Evolutionary conservation across 2,888 invertebrate species (phyloP).

Genomic region (Eucera pruinosa): DNA sequence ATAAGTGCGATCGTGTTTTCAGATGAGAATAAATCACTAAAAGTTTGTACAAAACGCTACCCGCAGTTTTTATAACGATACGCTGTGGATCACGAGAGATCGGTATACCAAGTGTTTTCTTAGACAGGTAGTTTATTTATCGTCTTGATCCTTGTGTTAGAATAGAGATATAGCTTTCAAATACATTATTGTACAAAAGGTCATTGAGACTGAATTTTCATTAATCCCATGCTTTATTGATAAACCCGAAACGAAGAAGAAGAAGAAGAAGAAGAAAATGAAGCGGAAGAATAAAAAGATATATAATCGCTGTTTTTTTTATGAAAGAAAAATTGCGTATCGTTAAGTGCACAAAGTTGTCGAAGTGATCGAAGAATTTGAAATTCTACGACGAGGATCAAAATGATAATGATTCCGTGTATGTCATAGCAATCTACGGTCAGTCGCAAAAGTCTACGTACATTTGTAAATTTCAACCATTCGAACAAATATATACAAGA

Average conservation of each 20-base stretch:
- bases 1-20: conserved; percentile 44
- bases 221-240: conserved; percentile 15
- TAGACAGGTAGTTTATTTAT: conserved; percentile 13
- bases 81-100: conserved; percentile 18
- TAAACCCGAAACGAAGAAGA: not conserved
- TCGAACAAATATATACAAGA: too few relatives aligned
- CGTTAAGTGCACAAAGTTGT: conserved; percentile 48
- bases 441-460: too few relatives aligned
- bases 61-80: conserved; percentile 41
- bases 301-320: conserved; percentile 29
- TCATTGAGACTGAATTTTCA: conserved; percentile 36
- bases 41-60: conserved; percentile 42
- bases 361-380: conserved; percentile 24
- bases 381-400: conserved; percentile 32
- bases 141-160: conserved; percentile 38
- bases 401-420: conserved; percentile 10
- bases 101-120: conserved; percentile 2
- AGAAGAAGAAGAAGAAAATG: conserved; percentile 7
- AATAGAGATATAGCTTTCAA: conserved; percentile 6
- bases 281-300: not conserved
- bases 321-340: conserved; percentile 22
- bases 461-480: too few relatives aligned
- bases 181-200: conserved; percentile 18
- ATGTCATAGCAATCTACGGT: conserved; percentile 3
- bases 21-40: conserved; percentile 31